Percentiles rank a stretch among this genome's conserved stretches.
phyloP scores from a whole-genome alignment of 1,140 invertebrate species.

The Drosophila bifasciata region DNA sequence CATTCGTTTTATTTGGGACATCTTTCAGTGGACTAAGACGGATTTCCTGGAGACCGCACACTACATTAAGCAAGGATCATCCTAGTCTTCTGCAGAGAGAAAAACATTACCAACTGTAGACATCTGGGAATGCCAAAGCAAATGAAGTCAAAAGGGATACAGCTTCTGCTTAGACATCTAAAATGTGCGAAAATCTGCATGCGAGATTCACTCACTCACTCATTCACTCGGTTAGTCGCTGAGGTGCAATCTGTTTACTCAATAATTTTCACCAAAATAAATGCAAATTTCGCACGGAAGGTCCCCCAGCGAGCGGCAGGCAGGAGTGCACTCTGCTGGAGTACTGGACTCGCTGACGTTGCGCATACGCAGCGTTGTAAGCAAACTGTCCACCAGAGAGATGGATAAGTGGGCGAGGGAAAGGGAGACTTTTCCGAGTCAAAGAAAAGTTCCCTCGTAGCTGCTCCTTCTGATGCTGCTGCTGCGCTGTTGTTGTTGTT shows the following conservation, averaged over 20 bases:
- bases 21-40: constrained; percentile 40
- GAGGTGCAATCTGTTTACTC: constrained; percentile 64
- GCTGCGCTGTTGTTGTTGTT: neutral
- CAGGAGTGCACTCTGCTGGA: constrained; percentile 45
- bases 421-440: constrained; percentile 5
- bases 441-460: constrained; percentile 26
- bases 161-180: constrained; percentile 12
- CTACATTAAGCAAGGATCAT: constrained; percentile 52
- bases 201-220: constrained; percentile 38
- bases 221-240: constrained; percentile 15
- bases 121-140: neutral
- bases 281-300: constrained; percentile 59
- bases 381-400: constrained; percentile 44
- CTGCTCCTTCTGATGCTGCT: neutral
- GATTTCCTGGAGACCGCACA: constrained; percentile 14
- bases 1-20: constrained; percentile 23
- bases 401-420: constrained; percentile 15
- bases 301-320: constrained; percentile 26
- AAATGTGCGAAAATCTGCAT: constrained; percentile 49
- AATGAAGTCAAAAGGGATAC: neutral
- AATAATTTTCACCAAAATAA: constrained; percentile 67
- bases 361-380: constrained; percentile 45
- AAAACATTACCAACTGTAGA: constrained; percentile 40
- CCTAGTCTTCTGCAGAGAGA: constrained; percentile 35
- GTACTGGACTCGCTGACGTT: constrained; percentile 44